phyloP scores from a whole-genome alignment of 2,113 vertebrate species.

The Nipponia nippon region DNA sequence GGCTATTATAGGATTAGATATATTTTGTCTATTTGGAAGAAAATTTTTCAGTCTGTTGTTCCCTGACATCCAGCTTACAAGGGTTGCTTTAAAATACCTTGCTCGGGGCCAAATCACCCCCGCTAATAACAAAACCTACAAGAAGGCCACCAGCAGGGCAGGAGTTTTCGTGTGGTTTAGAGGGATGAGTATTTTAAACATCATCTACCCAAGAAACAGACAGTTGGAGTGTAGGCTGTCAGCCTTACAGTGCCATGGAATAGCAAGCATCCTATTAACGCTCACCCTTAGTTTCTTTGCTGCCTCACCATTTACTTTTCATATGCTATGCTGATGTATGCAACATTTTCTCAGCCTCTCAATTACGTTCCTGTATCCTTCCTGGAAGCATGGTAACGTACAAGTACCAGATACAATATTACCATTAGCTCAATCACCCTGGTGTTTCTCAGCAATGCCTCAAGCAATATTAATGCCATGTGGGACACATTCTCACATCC shows the following conservation, averaged over 20 bases:
- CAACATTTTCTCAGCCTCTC: background rate
- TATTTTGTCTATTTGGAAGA: constrained; percentile 46
- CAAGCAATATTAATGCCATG: background rate
- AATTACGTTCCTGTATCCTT: background rate
- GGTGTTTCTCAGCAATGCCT: background rate
- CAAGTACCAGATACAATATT: background rate
- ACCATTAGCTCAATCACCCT: background rate
- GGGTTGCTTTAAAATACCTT: constrained; percentile 29
- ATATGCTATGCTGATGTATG: background rate
- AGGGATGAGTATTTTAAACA: background rate
- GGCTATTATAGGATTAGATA: constrained; percentile 48
- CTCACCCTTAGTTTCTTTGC: background rate
- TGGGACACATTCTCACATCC: background rate
- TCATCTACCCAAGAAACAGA: background rate
- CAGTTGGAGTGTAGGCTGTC: background rate
- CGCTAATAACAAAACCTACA: constrained; percentile 29
- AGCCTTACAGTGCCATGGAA: background rate
- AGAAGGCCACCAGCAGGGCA: constrained; percentile 3
- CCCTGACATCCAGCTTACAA: constrained; percentile 38
- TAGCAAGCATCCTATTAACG: background rate
- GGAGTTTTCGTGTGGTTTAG: background rate
- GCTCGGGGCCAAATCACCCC: constrained; percentile 9
- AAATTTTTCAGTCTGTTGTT: constrained; percentile 43
- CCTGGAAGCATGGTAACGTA: background rate
- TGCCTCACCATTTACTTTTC: background rate